Percentiles rank a stretch among this genome's conserved stretches.
Evolutionary conservation across 53 echinoderm and acorn worm genomes (phyloP).

Genomic region (Temnopleurus reevesii): DNA sequence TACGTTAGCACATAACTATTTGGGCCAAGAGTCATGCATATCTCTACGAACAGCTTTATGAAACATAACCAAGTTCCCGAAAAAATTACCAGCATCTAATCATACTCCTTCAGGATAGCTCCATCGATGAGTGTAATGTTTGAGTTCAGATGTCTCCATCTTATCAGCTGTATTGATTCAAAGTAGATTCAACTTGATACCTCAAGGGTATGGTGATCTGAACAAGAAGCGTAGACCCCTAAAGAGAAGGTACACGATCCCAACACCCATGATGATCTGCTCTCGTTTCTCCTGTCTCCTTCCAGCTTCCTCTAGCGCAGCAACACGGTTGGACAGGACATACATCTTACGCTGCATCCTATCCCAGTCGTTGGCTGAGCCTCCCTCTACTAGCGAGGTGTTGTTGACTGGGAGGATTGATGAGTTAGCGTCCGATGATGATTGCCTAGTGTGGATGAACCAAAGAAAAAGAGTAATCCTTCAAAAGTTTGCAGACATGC

Average conservation of each 20-base stretch:
- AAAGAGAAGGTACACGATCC: conserved; percentile 67
- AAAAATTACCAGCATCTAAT: no score
- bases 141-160: background rate
- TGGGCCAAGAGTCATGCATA: no score
- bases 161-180: background rate
- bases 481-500: background rate
- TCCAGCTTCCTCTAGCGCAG: conserved; percentile 60
- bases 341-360: conserved; percentile 63
- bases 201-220: conserved; percentile 48
- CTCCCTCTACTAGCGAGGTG: conserved; percentile 30
- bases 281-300: conserved; percentile 61
- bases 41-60: no score
- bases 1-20: no score
- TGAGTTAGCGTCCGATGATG: conserved; percentile 36
- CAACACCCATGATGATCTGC: conserved; percentile 46
- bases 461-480: background rate
- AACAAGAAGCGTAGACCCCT: conserved; percentile 71
- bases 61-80: no score
- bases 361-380: conserved; percentile 40
- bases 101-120: no score
- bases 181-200: background rate
- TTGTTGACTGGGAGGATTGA: conserved; percentile 4
- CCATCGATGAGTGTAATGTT: background rate
- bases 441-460: conserved; percentile 36
- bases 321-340: conserved; percentile 61